These are phyloP conservation scores for Gila robusta DNA, from an alignment of 2,797 vertebrate genomes.

Conservation along the genomic window DNA sequence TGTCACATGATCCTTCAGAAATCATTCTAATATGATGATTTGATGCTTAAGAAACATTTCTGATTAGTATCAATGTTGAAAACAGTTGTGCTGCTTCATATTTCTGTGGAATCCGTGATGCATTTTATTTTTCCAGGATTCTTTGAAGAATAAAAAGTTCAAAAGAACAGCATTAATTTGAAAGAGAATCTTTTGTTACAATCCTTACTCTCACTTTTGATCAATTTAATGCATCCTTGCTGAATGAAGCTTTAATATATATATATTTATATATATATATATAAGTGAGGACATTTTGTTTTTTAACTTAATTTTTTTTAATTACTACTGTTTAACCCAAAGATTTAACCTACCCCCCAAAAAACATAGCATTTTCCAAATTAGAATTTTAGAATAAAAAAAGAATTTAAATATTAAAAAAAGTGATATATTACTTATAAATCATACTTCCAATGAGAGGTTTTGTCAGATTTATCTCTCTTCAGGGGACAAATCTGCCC, in stretches of 20 bases:
- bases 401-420: not conserved
- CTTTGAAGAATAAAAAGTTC: not conserved
- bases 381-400: not conserved
- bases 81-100: too few species aligned
- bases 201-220: not conserved
- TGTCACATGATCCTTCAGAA: not conserved
- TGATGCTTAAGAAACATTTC: too few species aligned
- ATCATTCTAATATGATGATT: not conserved
- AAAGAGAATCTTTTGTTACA: not conserved
- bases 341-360: not conserved
- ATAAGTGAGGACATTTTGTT: not conserved
- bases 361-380: not conserved
- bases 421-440: not conserved
- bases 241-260: not conserved
- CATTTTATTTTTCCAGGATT: not conserved
- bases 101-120: not conserved
- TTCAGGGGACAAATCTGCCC: not conserved
- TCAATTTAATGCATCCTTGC: not conserved
- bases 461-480: not conserved
- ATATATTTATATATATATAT: not conserved
- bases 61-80: too few species aligned
- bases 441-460: not conserved
- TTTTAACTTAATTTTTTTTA: not conserved
- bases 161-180: not conserved
- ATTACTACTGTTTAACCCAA: not conserved